Percentiles rank a stretch among this genome's conserved stretches.
phyloP scores from a whole-genome alignment of 2,113 vertebrate species.

The Laticauda colubrina region DNA sequence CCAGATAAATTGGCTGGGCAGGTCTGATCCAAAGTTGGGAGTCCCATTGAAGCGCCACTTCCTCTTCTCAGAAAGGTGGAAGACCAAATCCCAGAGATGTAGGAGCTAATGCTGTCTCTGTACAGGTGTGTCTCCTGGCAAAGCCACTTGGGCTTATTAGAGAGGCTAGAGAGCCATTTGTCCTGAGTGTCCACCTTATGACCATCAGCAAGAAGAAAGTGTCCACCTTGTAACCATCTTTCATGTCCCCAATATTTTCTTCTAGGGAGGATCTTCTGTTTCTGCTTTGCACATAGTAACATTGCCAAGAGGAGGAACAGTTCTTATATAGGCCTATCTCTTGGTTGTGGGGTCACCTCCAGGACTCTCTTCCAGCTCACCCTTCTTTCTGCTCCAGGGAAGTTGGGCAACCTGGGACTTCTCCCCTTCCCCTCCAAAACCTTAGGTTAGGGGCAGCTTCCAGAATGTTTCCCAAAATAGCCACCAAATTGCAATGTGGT shows the following conservation, averaged over 20 bases:
- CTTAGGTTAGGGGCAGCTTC: background rate
- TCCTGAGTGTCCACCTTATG: background rate
- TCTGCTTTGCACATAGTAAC: background rate
- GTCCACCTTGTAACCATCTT: background rate
- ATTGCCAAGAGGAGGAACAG: background rate
- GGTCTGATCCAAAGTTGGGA: background rate
- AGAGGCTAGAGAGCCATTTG: background rate
- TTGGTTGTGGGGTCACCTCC: background rate
- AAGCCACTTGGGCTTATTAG: background rate
- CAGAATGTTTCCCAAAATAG: background rate
- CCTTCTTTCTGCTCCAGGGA: background rate
- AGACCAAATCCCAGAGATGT: too few species aligned
- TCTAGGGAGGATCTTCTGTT: background rate
- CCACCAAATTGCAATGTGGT: background rate
- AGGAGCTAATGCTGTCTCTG: background rate
- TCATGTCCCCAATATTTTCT: background rate
- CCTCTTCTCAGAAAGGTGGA: background rate
- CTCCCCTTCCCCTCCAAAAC: background rate
- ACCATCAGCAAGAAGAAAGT: background rate
- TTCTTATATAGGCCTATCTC: background rate
- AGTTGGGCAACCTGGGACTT: background rate
- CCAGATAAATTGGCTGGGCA: too few species aligned
- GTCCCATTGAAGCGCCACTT: fast-evolving
- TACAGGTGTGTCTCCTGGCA: background rate
- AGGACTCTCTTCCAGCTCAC: background rate